Conservation (phyloP, 2,797 vertebrate genomes). For the Carduelis carduelis region DNA sequence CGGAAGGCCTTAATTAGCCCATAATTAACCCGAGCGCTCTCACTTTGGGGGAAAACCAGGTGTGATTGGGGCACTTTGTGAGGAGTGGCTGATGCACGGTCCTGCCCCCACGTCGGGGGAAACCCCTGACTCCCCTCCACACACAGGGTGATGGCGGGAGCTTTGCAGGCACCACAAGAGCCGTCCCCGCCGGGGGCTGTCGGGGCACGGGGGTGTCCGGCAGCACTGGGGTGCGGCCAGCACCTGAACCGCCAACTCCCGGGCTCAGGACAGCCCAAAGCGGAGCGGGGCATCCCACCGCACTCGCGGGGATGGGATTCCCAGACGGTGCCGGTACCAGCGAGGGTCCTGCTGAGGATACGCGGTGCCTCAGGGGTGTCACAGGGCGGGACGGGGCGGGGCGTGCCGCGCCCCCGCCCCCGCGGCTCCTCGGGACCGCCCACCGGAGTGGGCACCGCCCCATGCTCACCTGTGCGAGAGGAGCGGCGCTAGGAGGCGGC, state of each 20-base stretch:
- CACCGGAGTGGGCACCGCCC: neutral
- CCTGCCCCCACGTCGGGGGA: accelerated
- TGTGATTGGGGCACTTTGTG: neutral
- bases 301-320: accelerated
- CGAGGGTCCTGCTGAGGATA: accelerated
- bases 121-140: accelerated
- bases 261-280: neutral
- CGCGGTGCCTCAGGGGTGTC: neutral
- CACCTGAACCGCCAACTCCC: no score
- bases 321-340: neutral
- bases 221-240: neutral
- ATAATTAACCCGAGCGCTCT: neutral
- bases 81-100: accelerated
- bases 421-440: neutral
- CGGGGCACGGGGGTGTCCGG: neutral
- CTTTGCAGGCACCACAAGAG: neutral
- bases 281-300: neutral
- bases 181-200: neutral
- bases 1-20: neutral
- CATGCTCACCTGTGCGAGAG: neutral
- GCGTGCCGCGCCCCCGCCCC: neutral
- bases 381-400: neutral
- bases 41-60: neutral
- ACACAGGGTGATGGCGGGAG: accelerated
- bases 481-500: neutral